These are phyloP conservation scores for Rhopalosiphum maidis DNA, from an alignment of 1,140 invertebrate species.

Conservation along the genomic window DNA sequence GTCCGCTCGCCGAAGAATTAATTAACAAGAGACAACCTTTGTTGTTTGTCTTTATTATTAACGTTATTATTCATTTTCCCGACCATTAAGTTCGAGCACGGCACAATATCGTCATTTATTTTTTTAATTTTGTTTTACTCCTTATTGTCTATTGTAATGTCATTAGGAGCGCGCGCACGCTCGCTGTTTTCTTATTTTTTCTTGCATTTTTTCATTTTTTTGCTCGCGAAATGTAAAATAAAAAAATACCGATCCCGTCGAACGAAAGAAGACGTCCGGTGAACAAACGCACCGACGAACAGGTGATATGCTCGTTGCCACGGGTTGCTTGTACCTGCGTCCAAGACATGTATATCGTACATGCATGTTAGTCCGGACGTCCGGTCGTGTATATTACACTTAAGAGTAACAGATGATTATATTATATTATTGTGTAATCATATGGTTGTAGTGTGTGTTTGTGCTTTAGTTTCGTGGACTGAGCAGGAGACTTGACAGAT, in stretches of 20 bases:
- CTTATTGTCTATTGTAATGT: slow-evolving; percentile 57
- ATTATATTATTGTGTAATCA: neutral
- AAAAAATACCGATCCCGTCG: neutral
- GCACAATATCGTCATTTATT: slow-evolving; percentile 57
- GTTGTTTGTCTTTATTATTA: slow-evolving; percentile 58
- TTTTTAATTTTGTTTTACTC: slow-evolving; percentile 58
- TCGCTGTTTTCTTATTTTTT: neutral
- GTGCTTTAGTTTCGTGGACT: neutral
- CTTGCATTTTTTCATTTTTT: neutral
- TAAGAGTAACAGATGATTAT: too few species aligned
- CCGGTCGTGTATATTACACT: neutral
- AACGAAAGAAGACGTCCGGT: neutral
- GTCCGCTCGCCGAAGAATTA: slow-evolving; percentile 52
- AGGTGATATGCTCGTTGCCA: slow-evolving; percentile 5
- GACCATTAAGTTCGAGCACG: slow-evolving; percentile 56
- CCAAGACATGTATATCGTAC: neutral
- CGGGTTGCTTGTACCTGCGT: neutral
- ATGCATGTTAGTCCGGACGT: neutral
- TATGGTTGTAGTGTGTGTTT: neutral
- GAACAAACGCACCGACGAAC: neutral
- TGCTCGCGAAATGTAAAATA: neutral
- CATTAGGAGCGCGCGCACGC: slow-evolving; percentile 13
- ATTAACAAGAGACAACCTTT: slow-evolving; percentile 58
- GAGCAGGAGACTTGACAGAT: neutral
- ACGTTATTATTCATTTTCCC: slow-evolving; percentile 58